A percentile compares a stretch with the other conserved stretches of the same genome.
phyloP scores from a whole-genome alignment of 2,797 vertebrate genomes.

The Eulemur coronatus region DNA sequence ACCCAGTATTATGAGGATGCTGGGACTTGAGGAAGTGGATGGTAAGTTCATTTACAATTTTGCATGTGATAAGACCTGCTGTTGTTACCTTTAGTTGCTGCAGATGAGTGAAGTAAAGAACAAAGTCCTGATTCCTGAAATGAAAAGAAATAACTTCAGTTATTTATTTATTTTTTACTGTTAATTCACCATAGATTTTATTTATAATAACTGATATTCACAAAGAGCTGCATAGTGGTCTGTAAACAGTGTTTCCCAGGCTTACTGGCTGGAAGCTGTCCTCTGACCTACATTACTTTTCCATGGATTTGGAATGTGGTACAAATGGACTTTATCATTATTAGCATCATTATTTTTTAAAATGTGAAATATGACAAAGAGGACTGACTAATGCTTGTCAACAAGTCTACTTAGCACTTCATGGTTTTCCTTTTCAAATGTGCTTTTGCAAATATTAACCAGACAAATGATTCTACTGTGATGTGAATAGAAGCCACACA shows the following conservation, averaged over 20 bases:
- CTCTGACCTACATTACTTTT: conserved; percentile 15
- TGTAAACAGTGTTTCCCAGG: not conserved
- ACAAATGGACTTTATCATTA: conserved; percentile 51
- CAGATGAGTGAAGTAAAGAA: not conserved
- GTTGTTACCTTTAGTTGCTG: not conserved
- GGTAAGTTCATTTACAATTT: not conserved
- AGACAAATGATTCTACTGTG: conserved; percentile 67
- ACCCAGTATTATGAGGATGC: not conserved
- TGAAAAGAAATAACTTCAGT: not conserved
- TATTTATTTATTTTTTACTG: not conserved
- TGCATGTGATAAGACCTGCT: not conserved
- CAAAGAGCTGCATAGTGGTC: not conserved
- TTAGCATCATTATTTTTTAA: conserved; percentile 60
- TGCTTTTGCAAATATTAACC: conserved; percentile 70
- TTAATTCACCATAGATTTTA: not conserved
- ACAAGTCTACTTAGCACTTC: conserved; percentile 61
- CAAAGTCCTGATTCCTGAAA: not conserved
- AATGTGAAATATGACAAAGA: conserved; percentile 61
- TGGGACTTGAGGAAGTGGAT: not conserved
- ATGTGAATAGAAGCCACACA: conserved; percentile 70
- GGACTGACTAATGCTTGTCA: conserved; percentile 63
- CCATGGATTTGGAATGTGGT: not conserved
- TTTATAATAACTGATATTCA: not conserved
- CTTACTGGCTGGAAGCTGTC: not conserved
- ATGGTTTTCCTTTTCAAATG: conserved; percentile 66